Base-by-base conservation (phyloP, 2,888 invertebrate genomes). In the Hemaris fuciformis region DNA sequence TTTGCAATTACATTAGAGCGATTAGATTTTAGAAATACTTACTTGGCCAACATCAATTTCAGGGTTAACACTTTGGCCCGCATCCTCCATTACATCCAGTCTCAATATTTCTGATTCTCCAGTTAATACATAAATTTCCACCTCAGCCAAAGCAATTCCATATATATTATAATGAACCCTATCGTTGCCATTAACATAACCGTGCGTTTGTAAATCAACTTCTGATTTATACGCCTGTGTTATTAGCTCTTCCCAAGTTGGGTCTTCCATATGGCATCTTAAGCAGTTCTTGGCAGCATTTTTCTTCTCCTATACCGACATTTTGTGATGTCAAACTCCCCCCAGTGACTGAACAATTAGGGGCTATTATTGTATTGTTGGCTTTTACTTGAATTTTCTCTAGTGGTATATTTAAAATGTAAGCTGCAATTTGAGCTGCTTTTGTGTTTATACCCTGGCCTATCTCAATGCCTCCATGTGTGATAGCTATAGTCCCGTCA, bases 381-480 rank as follows among this genome's bases (percentile, higher is more conserved):
- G 94, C 92, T 79, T 96, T 96, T 0, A 97, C 93, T 48, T 88
- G 88, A 13, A 97, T 88, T 83, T 93, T 91, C 0, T 94, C 93
- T 56, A 97, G 58, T 1, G 94, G 93, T 57, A 96, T 94, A 0
- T 94, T 94, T 1, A 96, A 84, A 5, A 93, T 91, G 72, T 94
- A 91, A 0, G 96, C 96, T 27, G 79, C 79, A 10, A 95, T 94
- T 87, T 95, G 95, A 15, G 93, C 93, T 5, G 94, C 93, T 94
- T 95, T 87, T 4, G 96, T 96, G 69, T 96, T 89, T 42, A 96
- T 92, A 5, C 97, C 97, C 88, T 98, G 97, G 0, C 97, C 97
- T 83, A 95, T 94, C 89, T 96, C 96, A 27, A 95, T 87, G 4
- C 96, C 96, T 8, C 95, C 95, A 69, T 96, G 96, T 0, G 94